A percentile compares a stretch with the other conserved stretches of the same genome.
These are phyloP conservation scores for Cyprinodon tularosa DNA, from an alignment of 2,113 vertebrate genomes.

Conservation along the genomic window DNA sequence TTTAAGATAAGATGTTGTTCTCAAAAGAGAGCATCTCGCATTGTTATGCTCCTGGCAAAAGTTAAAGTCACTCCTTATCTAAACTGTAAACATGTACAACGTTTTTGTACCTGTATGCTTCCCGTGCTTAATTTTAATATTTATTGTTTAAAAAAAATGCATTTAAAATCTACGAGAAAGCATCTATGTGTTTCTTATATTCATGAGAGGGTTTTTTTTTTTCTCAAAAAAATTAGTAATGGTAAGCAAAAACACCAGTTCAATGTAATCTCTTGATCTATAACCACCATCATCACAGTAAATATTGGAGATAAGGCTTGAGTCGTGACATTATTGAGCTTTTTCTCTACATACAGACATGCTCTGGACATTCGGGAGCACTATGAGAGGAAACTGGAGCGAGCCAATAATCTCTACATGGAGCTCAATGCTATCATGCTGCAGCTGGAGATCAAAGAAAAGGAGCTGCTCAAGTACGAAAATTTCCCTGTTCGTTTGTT, in stretches of 20 bases:
- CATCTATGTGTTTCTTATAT: background rate
- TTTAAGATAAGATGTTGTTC: too few species aligned
- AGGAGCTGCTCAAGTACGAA: slow-evolving; percentile 90
- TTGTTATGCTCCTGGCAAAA: too few species aligned
- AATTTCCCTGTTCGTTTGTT: background rate
- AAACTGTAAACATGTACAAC: background rate
- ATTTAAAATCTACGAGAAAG: background rate
- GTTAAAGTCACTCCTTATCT: background rate
- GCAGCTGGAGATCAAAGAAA: slow-evolving; percentile 96
- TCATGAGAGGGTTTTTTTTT: background rate
- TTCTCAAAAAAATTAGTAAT: background rate
- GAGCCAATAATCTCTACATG: slow-evolving; percentile 98
- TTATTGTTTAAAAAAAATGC: too few species aligned
- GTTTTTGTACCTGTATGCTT: background rate
- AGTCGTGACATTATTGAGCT: slow-evolving; percentile 8
- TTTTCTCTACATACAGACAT: slow-evolving; percentile 79
- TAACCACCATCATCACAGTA: background rate
- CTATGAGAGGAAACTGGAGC: slow-evolving; percentile 94
- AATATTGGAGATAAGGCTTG: background rate
- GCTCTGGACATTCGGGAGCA: slow-evolving; percentile 96
- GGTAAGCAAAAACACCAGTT: background rate
- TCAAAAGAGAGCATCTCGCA: background rate
- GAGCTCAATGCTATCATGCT: slow-evolving; percentile 96
- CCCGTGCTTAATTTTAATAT: background rate
- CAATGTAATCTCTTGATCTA: accelerated